Percentiles rank a stretch among this genome's conserved stretches.
Evolutionary conservation across 1,140 invertebrate genomes (phyloP).

Genomic region (Dinothrombium tinctorium): DNA sequence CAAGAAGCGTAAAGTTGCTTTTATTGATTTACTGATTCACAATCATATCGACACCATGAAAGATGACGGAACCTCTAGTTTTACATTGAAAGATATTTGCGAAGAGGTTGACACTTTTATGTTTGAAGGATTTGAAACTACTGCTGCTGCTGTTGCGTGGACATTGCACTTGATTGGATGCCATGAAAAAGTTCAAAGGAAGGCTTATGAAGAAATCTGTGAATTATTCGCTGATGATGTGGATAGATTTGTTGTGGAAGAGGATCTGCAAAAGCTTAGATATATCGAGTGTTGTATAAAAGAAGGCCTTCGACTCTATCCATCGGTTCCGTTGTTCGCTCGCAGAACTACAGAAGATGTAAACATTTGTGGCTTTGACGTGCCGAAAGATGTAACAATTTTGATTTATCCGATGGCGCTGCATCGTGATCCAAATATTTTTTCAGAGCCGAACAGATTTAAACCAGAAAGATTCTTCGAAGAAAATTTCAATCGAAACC

Average conservation of each 20-base stretch:
- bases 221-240: constrained; percentile 36
- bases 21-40: too few relatives aligned
- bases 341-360: neutral
- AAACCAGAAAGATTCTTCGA: constrained; percentile 18
- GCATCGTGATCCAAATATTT: constrained; percentile 18
- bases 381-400: constrained; percentile 1
- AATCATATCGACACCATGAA: too few relatives aligned
- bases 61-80: too few relatives aligned
- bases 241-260: constrained; percentile 14
- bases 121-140: too few relatives aligned
- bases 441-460: constrained; percentile 18
- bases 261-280: constrained; percentile 32
- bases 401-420: constrained; percentile 13
- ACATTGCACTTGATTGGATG: constrained; percentile 42
- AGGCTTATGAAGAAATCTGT: constrained; percentile 48
- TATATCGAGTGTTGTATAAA: constrained; percentile 46
- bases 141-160: too few relatives aligned
- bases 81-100: too few relatives aligned
- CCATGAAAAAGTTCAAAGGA: constrained; percentile 48
- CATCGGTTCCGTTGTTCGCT: constrained; percentile 21
- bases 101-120: too few relatives aligned
- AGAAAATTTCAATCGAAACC: constrained; percentile 12
- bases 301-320: constrained; percentile 38
- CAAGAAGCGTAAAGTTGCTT: too few relatives aligned
- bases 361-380: neutral